phyloP scores from a whole-genome alignment of 64 coral and sea anemone species.

The Montipora efflorescens region DNA sequence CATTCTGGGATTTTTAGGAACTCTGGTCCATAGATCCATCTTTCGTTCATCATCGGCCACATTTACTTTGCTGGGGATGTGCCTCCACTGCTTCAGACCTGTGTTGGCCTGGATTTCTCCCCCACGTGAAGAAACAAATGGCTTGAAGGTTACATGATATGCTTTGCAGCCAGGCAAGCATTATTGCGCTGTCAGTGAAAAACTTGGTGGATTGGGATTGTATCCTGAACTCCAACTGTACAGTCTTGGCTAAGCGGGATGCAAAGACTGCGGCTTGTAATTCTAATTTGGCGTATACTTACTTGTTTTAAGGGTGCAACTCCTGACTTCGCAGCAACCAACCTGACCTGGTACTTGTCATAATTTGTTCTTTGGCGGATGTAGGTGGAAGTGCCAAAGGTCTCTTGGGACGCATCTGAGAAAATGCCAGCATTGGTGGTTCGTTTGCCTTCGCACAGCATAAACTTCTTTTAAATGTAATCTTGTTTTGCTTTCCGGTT shows the following conservation, averaged over 20 bases:
- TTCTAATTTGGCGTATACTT: constrained; percentile 3
- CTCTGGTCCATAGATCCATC: constrained; percentile 75
- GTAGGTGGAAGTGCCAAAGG: no score
- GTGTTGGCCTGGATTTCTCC: constrained; percentile 76
- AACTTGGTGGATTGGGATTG: neutral
- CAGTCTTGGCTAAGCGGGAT: constrained; percentile 45
- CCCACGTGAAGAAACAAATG: constrained; percentile 77
- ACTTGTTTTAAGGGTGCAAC: constrained; percentile 13
- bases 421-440: constrained; percentile 23
- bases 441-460: neutral
- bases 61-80: constrained; percentile 73
- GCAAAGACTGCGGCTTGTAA: neutral
- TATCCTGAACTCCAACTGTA: constrained; percentile 14
- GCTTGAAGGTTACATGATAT: constrained; percentile 61
- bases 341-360: neutral
- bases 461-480: constrained; percentile 18
- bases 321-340: constrained; percentile 41
- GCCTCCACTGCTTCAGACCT: constrained; percentile 72
- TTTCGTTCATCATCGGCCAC: constrained; percentile 69
- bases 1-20: constrained; percentile 44
- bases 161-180: constrained; percentile 63
- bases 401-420: constrained; percentile 35
- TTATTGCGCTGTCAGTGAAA: constrained; percentile 77
- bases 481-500: constrained; percentile 18
- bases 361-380: neutral